These are phyloP conservation scores for Ooceraea biroi DNA, from an alignment of 1,140 invertebrate genomes.

Conservation along the genomic window DNA sequence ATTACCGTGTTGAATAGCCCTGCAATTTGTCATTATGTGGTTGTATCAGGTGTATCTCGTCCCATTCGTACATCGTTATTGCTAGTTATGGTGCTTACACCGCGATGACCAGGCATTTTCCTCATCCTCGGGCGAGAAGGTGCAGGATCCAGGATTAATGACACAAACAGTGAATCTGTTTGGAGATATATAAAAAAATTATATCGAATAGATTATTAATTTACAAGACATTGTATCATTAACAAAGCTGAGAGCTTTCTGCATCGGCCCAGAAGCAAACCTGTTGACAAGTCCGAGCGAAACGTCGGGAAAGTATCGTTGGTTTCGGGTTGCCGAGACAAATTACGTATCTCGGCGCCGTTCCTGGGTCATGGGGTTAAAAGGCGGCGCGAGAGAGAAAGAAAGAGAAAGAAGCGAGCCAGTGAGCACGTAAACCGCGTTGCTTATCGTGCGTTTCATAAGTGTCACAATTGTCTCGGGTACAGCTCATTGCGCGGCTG, in stretches of 20 bases:
- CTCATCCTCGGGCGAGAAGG: not conserved
- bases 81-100: not conserved
- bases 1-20: constrained; percentile 25
- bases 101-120: not conserved
- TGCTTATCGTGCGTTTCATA: constrained; percentile 26
- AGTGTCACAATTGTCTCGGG: constrained; percentile 60
- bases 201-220: not conserved
- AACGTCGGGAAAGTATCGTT: not conserved
- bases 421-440: constrained; percentile 19
- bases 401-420: too few species aligned
- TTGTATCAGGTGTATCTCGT: constrained; percentile 1
- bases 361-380: constrained; percentile 2
- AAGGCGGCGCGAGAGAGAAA: constrained; percentile 16
- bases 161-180: too few species aligned
- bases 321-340: not conserved
- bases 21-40: constrained; percentile 28
- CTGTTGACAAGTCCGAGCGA: not conserved
- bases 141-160: too few species aligned
- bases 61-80: constrained; percentile 26
- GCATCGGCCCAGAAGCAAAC: not conserved
- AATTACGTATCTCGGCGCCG: constrained; percentile 15
- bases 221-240: too few species aligned
- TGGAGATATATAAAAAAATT: too few species aligned
- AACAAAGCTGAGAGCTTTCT: not conserved
- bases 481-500: constrained; percentile 46